Evolutionary conservation across 2,888 invertebrate genomes (phyloP), one percentile per base, ranked within the genome.

Genomic region (Ormyrus pomaceus): DNA sequence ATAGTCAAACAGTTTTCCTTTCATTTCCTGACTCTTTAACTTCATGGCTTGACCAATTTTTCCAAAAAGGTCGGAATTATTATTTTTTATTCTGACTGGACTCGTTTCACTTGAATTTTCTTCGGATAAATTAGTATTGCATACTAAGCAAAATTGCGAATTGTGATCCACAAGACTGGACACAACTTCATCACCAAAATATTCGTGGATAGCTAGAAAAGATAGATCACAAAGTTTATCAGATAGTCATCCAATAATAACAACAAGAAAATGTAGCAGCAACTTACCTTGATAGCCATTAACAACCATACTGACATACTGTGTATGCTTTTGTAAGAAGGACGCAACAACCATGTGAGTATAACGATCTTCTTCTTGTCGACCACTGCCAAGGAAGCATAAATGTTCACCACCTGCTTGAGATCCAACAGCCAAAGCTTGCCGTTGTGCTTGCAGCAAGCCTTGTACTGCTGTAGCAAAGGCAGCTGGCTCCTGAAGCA

Each of bases 341-440:
- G 97, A 97, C 6, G 99, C 97, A 13, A 99, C 97, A 46, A 99
- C 98, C 99, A 99, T 99, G 89, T 98, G 96, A 19, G 98, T 97
- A 89, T 98, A 98, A 86, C 96, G 96, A 90, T 99, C 98, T 91
- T 98, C 97, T 88, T 98, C 98, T 85, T 96, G 94, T 68, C 97
- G 93, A 1, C 99, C 99, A 82, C 97, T 97, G 61, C 99, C 99
- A 88, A 99, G 94, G 89, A 97, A 97, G 87, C 97, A 97, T 83
- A 99, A 93, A 90, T 97, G 97, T 89, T 97, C 95, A 83, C 98
- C 95, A 85, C 96, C 95, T 85, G 97, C 95, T 92, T 95, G 93
- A 0, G 98, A 97, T 73, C 97, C 96, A 70, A 95, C 95, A 68
- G 96, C 96, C 77, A 97, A 92, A 4, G 96, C 96, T 91, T 96